Percentiles rank a stretch among this genome's conserved stretches.
Evolutionary conservation across 2,888 invertebrate species (phyloP).

Genomic region (Campoplex capitator): DNA sequence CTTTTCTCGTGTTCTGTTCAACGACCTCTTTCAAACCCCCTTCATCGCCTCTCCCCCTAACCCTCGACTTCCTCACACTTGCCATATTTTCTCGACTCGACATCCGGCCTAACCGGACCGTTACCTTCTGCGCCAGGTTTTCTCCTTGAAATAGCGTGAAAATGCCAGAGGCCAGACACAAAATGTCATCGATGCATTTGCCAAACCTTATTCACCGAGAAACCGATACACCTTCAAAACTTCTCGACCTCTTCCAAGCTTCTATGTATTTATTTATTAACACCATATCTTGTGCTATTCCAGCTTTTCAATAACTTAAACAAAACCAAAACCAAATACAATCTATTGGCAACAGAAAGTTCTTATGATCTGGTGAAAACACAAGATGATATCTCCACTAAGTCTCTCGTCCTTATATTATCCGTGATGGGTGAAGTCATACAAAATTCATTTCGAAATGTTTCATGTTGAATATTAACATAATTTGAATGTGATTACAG

Average conservation of each 20-base stretch:
- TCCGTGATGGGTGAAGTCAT: no score
- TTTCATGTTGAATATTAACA: no score
- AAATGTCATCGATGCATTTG: constrained; percentile 32
- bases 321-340: not conserved
- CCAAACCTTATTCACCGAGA: constrained; percentile 11
- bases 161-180: constrained; percentile 19
- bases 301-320: not conserved
- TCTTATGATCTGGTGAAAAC: no score
- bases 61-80: constrained; percentile 21
- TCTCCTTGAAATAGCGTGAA: constrained; percentile 40
- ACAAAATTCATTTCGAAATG: no score
- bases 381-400: no score
- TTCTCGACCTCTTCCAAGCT: not conserved
- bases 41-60: not conserved
- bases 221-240: not conserved
- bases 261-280: constrained; percentile 1
- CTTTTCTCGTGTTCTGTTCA: constrained; percentile 43
- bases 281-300: not conserved
- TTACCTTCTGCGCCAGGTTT: constrained; percentile 48
- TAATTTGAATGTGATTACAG: no score
- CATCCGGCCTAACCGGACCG: constrained; percentile 67
- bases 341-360: not conserved
- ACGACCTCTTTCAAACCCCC: constrained; percentile 13
- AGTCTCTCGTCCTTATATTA: no score
- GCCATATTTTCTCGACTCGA: constrained; percentile 62